Evolutionary conservation across 2,113 vertebrate genomes (phyloP).

Genomic region (Phrynosoma blainvillii): DNA sequence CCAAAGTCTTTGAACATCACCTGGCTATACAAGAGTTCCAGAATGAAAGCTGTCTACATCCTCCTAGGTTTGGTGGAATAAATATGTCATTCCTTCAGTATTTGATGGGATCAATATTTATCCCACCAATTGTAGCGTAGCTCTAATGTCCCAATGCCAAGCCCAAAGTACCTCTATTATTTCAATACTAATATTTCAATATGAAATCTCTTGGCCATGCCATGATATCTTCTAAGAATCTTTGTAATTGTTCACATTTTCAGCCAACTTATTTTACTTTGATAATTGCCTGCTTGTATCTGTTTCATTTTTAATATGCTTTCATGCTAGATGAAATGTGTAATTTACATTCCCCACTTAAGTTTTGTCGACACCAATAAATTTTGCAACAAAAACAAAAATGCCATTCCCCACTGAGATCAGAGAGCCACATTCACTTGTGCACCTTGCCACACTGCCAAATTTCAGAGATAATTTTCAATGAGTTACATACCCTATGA

Average conservation of each 20-base stretch:
- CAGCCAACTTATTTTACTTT: neutral
- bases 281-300: neutral
- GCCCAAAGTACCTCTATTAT: neutral
- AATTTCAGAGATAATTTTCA: constrained; percentile 47
- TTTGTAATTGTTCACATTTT: neutral
- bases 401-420: constrained; percentile 51
- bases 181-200: neutral
- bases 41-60: neutral
- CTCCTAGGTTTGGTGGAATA: neutral
- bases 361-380: neutral
- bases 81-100: neutral
- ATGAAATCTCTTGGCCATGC: neutral
- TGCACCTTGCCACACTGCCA: constrained; percentile 48
- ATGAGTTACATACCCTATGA: constrained; percentile 46
- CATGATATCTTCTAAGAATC: neutral
- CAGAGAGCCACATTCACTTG: constrained; percentile 49
- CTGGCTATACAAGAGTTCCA: neutral
- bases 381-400: constrained; percentile 46
- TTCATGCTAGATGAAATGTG: neutral
- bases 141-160: neutral
- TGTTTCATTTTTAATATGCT: neutral
- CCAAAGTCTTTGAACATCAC: neutral
- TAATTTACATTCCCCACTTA: neutral
- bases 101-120: neutral
- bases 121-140: neutral